A percentile compares a stretch with the other conserved stretches of the same genome.
These are phyloP conservation scores for Amaurobius ferox DNA, from an alignment of 2,888 invertebrate genomes.

Conservation along the genomic window DNA sequence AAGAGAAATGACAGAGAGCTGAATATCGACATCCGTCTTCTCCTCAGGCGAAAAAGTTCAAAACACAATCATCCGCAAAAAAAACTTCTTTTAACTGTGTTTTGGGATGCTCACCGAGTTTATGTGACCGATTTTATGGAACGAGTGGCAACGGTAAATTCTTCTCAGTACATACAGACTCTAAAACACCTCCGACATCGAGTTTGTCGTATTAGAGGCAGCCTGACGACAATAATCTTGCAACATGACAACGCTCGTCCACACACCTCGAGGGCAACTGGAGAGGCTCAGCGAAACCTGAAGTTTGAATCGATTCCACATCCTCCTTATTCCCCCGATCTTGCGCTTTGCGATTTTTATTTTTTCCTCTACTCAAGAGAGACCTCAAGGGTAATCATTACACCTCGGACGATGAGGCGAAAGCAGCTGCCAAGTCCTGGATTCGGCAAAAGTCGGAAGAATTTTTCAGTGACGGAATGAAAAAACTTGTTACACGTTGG, in stretches of 20 bases:
- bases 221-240: not conserved
- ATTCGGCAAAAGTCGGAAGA: no score
- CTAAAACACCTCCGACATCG: no score
- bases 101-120: not conserved
- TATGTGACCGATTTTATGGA: not conserved
- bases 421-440: no score
- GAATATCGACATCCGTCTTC: not conserved
- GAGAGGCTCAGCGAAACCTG: no score
- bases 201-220: not conserved
- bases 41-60: constrained; percentile 1
- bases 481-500: no score
- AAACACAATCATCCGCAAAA: constrained; percentile 2
- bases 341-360: no score
- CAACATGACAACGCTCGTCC: not conserved
- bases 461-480: no score
- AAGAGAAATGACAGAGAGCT: not conserved
- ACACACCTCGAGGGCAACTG: not conserved
- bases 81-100: constrained; percentile 13
- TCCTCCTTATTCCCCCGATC: no score
- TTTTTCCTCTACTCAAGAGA: no score
- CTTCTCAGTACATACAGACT: not conserved
- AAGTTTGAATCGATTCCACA: no score
- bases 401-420: no score
- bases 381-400: no score
- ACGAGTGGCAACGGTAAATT: not conserved